phyloP scores from a whole-genome alignment of 2,797 vertebrate species.

The Pterois miles region DNA sequence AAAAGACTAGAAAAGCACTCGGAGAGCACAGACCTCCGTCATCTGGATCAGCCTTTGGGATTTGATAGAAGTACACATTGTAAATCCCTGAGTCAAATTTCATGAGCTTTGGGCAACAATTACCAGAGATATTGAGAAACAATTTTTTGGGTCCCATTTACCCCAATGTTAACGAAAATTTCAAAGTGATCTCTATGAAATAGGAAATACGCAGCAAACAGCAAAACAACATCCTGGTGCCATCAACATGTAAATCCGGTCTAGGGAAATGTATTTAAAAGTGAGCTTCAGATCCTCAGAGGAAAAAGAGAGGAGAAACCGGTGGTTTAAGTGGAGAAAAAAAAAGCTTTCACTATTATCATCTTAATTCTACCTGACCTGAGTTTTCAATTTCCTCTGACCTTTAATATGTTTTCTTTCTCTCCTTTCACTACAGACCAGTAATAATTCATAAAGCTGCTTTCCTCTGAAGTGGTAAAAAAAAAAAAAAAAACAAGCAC shows the following conservation, averaged over 20 bases:
- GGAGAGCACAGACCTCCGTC: too few relatives aligned
- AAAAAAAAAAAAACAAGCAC: not conserved
- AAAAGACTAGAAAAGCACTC: not conserved
- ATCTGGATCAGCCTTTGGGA: too few relatives aligned
- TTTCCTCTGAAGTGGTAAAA: conserved; percentile 34
- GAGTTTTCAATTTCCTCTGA: conserved; percentile 56
- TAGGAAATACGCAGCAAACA: not conserved
- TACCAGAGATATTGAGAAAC: too few relatives aligned
- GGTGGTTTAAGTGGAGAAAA: not conserved
- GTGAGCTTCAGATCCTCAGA: not conserved
- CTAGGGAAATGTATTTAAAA: not conserved
- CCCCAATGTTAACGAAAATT: too few relatives aligned
- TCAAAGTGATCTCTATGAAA: too few relatives aligned
- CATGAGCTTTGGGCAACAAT: too few relatives aligned
- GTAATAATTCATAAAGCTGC: conserved; percentile 56
- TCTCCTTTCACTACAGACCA: conserved; percentile 19
- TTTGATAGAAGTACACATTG: too few relatives aligned
- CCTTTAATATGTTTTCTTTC: conserved; percentile 15
- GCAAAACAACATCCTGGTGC: too few relatives aligned
- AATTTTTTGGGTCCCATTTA: too few relatives aligned
- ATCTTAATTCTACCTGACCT: conserved; percentile 56
- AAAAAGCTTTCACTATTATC: conserved; percentile 37
- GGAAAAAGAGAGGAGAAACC: not conserved
- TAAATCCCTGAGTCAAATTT: too few relatives aligned
- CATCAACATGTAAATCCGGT: not conserved